Evolutionary conservation across 2,888 invertebrate species (phyloP), one percentile per base, ranked within the genome.

Genomic region (Oligia strigilis): DNA sequence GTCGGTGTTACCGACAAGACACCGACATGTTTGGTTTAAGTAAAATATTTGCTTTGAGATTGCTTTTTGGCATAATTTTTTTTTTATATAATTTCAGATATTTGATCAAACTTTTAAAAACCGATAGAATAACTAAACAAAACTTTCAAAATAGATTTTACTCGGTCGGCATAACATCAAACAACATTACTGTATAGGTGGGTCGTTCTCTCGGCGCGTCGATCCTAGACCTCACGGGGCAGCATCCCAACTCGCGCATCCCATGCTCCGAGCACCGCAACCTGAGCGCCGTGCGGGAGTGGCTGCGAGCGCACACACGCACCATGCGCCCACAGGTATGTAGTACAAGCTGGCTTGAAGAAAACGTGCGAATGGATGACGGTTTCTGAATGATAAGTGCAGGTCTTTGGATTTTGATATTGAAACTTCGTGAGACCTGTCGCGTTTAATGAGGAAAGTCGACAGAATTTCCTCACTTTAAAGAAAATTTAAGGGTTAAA

Each of bases 141-240:
- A 76, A 40, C 13, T 1, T n/a, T n/a, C 6, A 2, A 23, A 40
- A 55, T 17, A 4, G 2, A 9, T 43, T 52, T 23, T 23, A 29
- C 14, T 60, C 36, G 14, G 49, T n/a, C 11, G 9, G 19, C 13
- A 36, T 64, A 60, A 55, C 52, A 5, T 62, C 60, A 29, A 66
- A 11, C 9, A 55, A n/a, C 36, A 29, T 55, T 46, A 23, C 8
- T 40, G 23, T 71, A 19, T 93, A 98, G 99, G 98, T 98, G 93
- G 99, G 99, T 6, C 98, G 98, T 80, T 98, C 99, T 0, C 95
- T 99, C 88, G 98, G 98, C 79, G 98, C 98, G 66, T 98, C 99
- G 0, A 98, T 99, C 87, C 95, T 99, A 89, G 99, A 99, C 95
- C 96, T 99, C 93, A 98, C 98, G 19, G 98, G 98, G 74, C 97